Evolutionary conservation across 1,140 invertebrate genomes (phyloP), one percentile per base, ranked within the genome.

Genomic region (Philotrypesis tridentata): DNA sequence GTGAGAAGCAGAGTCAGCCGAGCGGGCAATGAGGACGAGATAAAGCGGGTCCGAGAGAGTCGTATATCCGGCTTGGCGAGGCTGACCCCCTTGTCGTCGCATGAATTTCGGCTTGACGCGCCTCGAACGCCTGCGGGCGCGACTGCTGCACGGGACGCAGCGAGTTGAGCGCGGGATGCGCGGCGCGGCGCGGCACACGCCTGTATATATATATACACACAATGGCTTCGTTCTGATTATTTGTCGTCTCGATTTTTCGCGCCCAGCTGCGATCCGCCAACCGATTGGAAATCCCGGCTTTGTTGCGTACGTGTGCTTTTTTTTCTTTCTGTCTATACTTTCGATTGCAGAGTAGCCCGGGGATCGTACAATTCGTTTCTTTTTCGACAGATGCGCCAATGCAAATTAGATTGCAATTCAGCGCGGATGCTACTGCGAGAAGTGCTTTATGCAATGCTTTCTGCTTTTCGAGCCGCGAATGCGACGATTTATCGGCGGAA

Each of bases 41-140:
- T 37, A 31, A 23, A 75, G 61, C n/a, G 33, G 48, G 31, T 43
- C 40, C n/a, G 25, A 63, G 25, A 37, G 60, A n/a, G n/a, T 76
- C 31, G 23, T 31, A 43, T 43, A 74, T 31, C 40, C 40, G 40
- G 40, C 40, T 76, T 65, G 31, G 31, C 33, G 40, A 29, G 25
- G 17, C 27, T 78, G 27, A 78, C 37, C 25, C 23, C 8, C 33
- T 11, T 40, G 60, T 40, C 23, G 17, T 65, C 37, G 70, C 43
- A 37, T 71, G 33, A 60, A 71, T 79, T 79, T 79, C 17, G 29
- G n/a, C 25, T 29, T 55, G 37, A 4, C 67, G 25, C 4, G 29
- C n/a, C 23, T 55, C 11, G 21, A 23, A 77, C 65, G 65, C 40
- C 63, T 78, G 17, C 12, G 31, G 65, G 77, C 67, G 67, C 67